Evolutionary conservation across 2,888 invertebrate species (phyloP).

Genomic region (Drosophila suboccidentalis): DNA sequence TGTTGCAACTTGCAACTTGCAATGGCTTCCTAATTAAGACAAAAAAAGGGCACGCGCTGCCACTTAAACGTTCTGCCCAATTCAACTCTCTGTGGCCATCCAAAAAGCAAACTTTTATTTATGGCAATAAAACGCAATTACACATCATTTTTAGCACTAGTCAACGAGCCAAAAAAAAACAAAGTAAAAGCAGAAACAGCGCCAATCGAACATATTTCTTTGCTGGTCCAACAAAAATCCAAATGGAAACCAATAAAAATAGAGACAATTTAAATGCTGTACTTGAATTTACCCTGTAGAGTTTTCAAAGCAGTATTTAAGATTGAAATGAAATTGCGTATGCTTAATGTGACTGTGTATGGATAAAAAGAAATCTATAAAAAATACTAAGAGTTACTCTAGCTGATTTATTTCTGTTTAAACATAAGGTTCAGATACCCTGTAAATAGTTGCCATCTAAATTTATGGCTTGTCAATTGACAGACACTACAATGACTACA

Average conservation of each 20-base stretch:
- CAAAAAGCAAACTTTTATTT: constrained; percentile 51
- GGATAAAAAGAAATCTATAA: too few species aligned
- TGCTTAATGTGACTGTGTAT: neutral
- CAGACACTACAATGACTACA: neutral
- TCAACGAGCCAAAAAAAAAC: constrained; percentile 21
- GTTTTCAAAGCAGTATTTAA: neutral
- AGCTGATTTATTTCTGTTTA: neutral
- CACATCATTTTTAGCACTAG: constrained; percentile 59
- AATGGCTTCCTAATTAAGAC: constrained; percentile 70
- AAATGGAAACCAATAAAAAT: constrained; percentile 27
- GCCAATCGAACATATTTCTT: constrained; percentile 50
- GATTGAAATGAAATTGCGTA: neutral
- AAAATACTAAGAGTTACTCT: neutral
- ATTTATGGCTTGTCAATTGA: constrained; percentile 3
- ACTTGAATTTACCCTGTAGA: neutral
- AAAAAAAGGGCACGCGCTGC: constrained; percentile 49
- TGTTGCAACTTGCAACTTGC: constrained; percentile 28
- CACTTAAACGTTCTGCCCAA: constrained; percentile 42
- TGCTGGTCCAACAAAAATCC: constrained; percentile 1
- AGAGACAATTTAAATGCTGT: neutral
- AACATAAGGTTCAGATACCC: neutral
- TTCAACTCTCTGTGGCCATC: constrained; percentile 9
- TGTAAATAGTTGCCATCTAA: neutral
- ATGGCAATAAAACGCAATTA: constrained; percentile 77
- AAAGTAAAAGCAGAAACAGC: constrained; percentile 36